Base-by-base conservation (phyloP, 2,797 vertebrate species). In the Benthosema pterotum region DNA sequence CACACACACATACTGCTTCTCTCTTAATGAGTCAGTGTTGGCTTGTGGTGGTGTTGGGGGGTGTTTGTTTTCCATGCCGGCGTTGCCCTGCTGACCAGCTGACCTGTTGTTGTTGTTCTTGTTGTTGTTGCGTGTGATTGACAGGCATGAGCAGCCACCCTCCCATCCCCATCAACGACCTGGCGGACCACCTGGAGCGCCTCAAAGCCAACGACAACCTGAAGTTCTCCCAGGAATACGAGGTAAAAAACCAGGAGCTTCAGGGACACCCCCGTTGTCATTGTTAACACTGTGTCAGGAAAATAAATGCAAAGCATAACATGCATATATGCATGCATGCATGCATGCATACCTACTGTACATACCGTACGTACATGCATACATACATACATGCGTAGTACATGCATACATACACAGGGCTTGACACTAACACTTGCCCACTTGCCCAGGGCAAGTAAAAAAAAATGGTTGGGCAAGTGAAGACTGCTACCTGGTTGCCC, bases 151-250 rank as follows among this genome's bases (percentile, higher is more conserved):
- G 95, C 48, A 99, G 87, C 83, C 98, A 99, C 72, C 98, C 98
- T 63, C 97, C 97, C 48, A 99, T 99, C 87, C 95, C 98, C 22
- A 91, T 99, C 71, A 92, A 96, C 93, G 98, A 99, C 86, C 94
- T 99, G 75, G 95, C 96, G 3, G 97, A 99, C 92, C 96, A 99
- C 78, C 94, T 95, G 79, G 98, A 99, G 89, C 94, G 96, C 55
- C 77, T 99, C 83, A 99, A 99, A 93, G 97, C 98, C 66, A 99
- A 99, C 66, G 98, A 99, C 91, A 99, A 99, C 92, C 91, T 99
- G 82, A 99, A 98, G 86, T 99, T 99, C 87, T 99, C 97, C 19
- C 98, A 99, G 88, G 97, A 99, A 71, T 99, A 99, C 70, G 98
- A 99, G 94, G 97, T 96, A 91, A n/a, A n/a, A n/a, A n/a, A 81